Percentiles rank a stretch among this genome's conserved stretches.
These are phyloP conservation scores for Dorcus parallelipipedus DNA, from an alignment of 2,888 invertebrate genomes.

Conservation along the genomic window DNA sequence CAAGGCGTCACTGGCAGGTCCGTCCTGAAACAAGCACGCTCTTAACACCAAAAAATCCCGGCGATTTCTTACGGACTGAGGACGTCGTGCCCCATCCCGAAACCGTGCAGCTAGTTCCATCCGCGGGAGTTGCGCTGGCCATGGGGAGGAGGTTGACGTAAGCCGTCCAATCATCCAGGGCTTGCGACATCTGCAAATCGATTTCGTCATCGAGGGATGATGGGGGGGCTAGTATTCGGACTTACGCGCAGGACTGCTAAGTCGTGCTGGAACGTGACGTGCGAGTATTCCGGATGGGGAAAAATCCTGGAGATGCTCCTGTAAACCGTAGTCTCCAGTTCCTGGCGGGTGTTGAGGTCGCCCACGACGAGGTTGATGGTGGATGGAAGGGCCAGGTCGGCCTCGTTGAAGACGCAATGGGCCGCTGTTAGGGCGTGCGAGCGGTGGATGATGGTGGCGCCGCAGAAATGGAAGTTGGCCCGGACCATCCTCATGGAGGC, in stretches of 20 bases:
- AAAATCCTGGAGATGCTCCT: slow-evolving; percentile 5
- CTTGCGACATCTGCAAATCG: slow-evolving; percentile 11
- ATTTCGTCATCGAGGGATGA: not conserved
- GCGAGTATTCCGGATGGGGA: slow-evolving; percentile 3
- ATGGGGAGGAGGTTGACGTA: slow-evolving; percentile 5
- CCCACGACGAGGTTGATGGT: slow-evolving; percentile 9
- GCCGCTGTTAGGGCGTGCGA: slow-evolving; percentile 12
- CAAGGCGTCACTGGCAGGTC: slow-evolving; percentile 2
- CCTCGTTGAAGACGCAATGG: slow-evolving; percentile 6
- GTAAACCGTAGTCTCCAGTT: slow-evolving; percentile 5
- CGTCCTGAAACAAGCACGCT: slow-evolving; percentile 3
- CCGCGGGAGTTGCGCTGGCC: slow-evolving; percentile 4
- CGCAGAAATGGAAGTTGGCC: slow-evolving; percentile 14
- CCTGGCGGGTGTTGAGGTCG: slow-evolving; percentile 9
- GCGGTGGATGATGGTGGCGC: slow-evolving; percentile 11
- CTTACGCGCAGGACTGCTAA: slow-evolving; percentile 19
- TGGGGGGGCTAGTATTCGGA: not conserved
- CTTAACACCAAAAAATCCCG: not conserved
- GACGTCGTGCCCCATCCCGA: slow-evolving; percentile 13
- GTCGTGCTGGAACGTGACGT: slow-evolving; percentile 12
- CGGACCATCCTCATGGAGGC: slow-evolving; percentile 5
- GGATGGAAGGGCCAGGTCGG: not conserved
- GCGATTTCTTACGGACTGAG: slow-evolving; percentile 9
- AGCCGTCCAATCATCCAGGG: slow-evolving; percentile 14
- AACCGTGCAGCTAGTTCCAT: not conserved